phyloP scores from a whole-genome alignment of 1,140 invertebrate genomes.

The Caenorhabditis inopinata region DNA sequence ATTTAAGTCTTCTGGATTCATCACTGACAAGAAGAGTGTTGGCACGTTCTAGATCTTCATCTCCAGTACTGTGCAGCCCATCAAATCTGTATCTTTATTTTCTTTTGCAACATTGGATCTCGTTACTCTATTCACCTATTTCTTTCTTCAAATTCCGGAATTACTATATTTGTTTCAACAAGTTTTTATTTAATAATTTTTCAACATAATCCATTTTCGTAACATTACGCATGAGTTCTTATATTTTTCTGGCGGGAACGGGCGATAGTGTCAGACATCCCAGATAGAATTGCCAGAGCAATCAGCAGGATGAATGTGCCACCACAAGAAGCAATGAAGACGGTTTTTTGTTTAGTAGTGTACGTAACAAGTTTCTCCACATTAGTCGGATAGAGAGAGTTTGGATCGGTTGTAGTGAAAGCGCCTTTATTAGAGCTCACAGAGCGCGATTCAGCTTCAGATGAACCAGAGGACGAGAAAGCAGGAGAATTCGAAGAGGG shows the following conservation, averaged over 20 bases:
- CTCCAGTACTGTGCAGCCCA: not conserved
- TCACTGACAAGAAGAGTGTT: not conserved
- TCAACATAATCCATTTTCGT: not conserved
- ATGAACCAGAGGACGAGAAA: not conserved
- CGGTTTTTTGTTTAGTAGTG: not conserved
- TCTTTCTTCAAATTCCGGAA: not conserved
- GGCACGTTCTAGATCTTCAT: not conserved
- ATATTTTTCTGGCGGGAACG: not conserved
- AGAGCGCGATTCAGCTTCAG: not conserved
- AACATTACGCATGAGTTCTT: not conserved
- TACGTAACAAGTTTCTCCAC: not conserved
- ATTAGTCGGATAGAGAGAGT: not conserved
- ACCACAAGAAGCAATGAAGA: not conserved
- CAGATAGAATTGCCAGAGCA: slow-evolving; percentile 6
- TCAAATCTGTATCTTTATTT: not conserved
- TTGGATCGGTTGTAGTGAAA: not conserved
- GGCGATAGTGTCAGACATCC: not conserved
- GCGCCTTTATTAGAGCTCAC: not conserved
- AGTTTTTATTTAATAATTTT: not conserved
- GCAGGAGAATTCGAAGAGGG: not conserved
- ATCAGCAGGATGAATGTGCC: not conserved
- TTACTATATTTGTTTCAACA: not conserved
- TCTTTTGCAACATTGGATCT: no score
- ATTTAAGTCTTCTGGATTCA: not conserved
- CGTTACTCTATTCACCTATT: no score